A percentile compares a stretch with the other conserved stretches of the same genome.
phyloP scores from a whole-genome alignment of 92 coral and sea anemone genomes.

The Siderastrea siderea region DNA sequence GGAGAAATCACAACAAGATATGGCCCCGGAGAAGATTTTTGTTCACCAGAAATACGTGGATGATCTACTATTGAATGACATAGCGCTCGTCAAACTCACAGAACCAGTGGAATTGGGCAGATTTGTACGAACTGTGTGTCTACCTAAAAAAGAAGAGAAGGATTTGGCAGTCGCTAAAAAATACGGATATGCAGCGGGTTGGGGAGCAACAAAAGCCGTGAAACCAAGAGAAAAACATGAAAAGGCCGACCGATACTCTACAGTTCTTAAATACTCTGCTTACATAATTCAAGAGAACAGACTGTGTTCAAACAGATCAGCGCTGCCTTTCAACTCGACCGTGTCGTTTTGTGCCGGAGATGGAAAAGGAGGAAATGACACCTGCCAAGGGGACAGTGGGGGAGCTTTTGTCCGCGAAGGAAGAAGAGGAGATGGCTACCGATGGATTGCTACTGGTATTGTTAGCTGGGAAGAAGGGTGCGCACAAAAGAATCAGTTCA shows the following conservation, averaged over 20 bases:
- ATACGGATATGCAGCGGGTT: constrained; percentile 72
- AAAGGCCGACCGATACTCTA: neutral
- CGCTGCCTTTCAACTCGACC: constrained; percentile 23
- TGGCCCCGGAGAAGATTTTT: constrained; percentile 31
- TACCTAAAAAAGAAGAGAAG: constrained; percentile 58
- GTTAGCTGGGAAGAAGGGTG: constrained; percentile 95
- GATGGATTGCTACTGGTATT: constrained; percentile 84
- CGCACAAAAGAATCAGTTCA: constrained; percentile 67
- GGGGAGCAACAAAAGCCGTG: constrained; percentile 74
- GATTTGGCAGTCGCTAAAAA: constrained; percentile 41
- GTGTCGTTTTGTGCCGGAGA: constrained; percentile 80
- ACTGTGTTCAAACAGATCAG: neutral
- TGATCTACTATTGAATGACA: constrained; percentile 56
- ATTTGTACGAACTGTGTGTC: constrained; percentile 76
- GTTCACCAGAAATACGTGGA: constrained; percentile 58
- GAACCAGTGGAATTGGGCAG: constrained; percentile 46
- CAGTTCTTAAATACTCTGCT: constrained; percentile 16
- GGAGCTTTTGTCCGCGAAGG: constrained; percentile 70
- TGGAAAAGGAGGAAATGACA: constrained; percentile 81
- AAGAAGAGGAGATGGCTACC: constrained; percentile 38
- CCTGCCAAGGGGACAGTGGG: constrained; percentile 78
- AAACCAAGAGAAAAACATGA: neutral
- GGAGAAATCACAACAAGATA: constrained; percentile 46
- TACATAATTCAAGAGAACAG: constrained; percentile 30
- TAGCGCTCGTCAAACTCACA: constrained; percentile 71